Conservation (phyloP, 2,888 invertebrate genomes). For the Mythimna vitellina region DNA sequence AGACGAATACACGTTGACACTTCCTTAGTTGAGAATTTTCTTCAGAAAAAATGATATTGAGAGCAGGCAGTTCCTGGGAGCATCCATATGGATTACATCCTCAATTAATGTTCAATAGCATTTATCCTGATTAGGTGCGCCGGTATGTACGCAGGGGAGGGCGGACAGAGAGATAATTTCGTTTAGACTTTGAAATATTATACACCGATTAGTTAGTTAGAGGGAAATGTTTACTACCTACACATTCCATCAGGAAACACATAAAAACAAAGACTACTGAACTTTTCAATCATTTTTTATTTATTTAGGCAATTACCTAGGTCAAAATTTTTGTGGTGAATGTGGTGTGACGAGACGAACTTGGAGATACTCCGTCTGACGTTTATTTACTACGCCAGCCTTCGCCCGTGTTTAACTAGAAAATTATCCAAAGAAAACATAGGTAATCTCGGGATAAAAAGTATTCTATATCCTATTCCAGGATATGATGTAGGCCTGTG, state of each 20-base stretch:
- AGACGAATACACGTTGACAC: conserved; percentile 54
- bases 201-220: no score
- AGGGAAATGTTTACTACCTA: no score
- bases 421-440: no score
- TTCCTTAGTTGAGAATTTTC: conserved; percentile 58
- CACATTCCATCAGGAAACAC: no score
- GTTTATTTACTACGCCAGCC: no score
- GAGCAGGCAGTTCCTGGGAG: conserved; percentile 58
- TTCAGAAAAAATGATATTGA: conserved; percentile 61
- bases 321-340: neutral
- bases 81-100: conserved; percentile 74
- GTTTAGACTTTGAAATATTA: no score
- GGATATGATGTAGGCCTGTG: no score
- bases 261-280: no score
- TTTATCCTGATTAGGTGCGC: conserved; percentile 72
- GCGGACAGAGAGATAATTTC: conserved; percentile 24
- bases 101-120: conserved; percentile 75
- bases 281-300: no score
- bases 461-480: no score
- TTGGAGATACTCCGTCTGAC: neutral
- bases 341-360: neutral
- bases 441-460: no score
- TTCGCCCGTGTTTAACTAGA: no score
- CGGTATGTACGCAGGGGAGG: conserved; percentile 38
- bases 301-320: neutral